Conservation (phyloP, 2,888 invertebrate genomes). For the Hipparchia sbordonii region DNA sequence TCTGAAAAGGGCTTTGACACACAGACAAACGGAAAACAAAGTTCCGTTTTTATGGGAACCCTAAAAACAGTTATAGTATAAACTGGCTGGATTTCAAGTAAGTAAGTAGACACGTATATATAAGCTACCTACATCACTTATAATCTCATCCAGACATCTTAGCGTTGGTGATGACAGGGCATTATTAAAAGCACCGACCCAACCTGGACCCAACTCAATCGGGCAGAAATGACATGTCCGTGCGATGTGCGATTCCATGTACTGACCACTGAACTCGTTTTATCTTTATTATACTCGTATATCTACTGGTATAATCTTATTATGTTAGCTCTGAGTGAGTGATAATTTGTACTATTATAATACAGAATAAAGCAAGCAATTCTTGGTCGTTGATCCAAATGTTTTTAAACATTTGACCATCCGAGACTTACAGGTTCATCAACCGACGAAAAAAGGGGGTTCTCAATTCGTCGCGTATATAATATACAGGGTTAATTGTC, state of each 20-base stretch:
- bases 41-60: no score
- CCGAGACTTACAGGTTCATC: no score
- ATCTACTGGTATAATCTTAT: neutral
- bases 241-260: constrained; percentile 10
- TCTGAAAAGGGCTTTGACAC: no score
- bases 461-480: no score
- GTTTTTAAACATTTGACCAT: no score
- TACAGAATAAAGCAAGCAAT: no score
- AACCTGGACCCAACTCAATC: constrained; percentile 42
- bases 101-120: neutral
- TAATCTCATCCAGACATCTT: constrained; percentile 24
- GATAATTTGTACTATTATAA: neutral
- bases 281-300: constrained; percentile 3
- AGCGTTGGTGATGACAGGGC: constrained; percentile 36
- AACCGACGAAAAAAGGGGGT: no score
- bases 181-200: constrained; percentile 40
- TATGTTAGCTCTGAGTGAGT: neutral
- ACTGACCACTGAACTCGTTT: constrained; percentile 9
- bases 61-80: no score
- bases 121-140: constrained; percentile 25
- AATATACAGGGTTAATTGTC: no score
- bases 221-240: constrained; percentile 31
- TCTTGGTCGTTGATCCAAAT: no score
- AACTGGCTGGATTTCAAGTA: neutral
- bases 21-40: no score